phyloP scores from a whole-genome alignment of 2,888 invertebrate genomes.

The Neoaliturus tenellus region DNA sequence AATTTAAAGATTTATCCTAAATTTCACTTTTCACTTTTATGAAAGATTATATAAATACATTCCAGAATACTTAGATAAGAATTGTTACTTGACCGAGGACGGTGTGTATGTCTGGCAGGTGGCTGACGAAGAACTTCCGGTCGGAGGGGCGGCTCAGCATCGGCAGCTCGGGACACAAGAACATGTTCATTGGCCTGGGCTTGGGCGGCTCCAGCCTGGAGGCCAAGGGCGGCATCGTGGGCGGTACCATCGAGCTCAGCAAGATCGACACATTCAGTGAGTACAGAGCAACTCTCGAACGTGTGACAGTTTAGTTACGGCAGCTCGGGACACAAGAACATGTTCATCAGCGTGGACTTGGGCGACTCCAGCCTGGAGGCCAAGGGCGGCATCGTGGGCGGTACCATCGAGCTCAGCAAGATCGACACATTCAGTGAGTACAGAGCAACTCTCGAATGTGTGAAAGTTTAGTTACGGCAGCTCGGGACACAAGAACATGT shows the following conservation, averaged over 20 bases:
- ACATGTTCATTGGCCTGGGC: conserved; percentile 92
- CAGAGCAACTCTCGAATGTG: conserved; percentile 93
- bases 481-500: conserved; percentile 95
- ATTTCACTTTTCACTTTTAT: too few species aligned
- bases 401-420: conserved; percentile 92
- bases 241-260: conserved; percentile 94
- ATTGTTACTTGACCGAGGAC: too few species aligned
- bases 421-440: conserved; percentile 90
- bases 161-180: conserved; percentile 95
- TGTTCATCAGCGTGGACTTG: conserved; percentile 91
- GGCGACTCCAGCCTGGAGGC: conserved; percentile 96
- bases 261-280: conserved; percentile 90
- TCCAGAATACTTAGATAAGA: too few species aligned
- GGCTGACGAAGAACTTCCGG: conserved; percentile 94
- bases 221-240: conserved; percentile 98
- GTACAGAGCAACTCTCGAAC: conserved; percentile 92
- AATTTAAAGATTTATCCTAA: too few species aligned
- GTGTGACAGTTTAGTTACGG: conserved; percentile 95
- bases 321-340: conserved; percentile 95
- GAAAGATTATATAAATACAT: too few species aligned
- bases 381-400: conserved; percentile 98
- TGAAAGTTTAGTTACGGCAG: conserved; percentile 96
- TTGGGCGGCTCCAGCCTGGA: conserved; percentile 94
- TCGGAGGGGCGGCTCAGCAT: conserved; percentile 95
- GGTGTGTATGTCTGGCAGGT: conserved; percentile 78